Evolutionary conservation across 2,888 invertebrate genomes (phyloP).

Genomic region (Xylota sylvarum): DNA sequence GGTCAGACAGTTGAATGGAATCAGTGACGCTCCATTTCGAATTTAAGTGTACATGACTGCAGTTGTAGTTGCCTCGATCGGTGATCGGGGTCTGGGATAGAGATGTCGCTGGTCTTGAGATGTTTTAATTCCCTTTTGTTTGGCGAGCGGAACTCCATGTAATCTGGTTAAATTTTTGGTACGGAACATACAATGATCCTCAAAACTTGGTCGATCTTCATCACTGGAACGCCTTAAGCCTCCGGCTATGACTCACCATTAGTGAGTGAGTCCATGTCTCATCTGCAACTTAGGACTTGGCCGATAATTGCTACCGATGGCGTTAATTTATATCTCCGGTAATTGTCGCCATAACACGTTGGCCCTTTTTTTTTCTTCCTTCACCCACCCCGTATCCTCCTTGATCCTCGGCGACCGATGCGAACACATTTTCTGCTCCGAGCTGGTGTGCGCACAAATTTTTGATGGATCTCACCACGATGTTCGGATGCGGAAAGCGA

Average conservation of each 20-base stretch:
- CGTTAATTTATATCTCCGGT: constrained; percentile 48
- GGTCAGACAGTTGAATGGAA: constrained; percentile 29
- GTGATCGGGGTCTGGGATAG: not conserved
- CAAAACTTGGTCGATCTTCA: not conserved
- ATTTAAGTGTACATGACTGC: constrained; percentile 12
- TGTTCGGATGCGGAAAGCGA: constrained; percentile 7
- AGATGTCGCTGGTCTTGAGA: constrained; percentile 22
- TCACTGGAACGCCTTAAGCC: not conserved
- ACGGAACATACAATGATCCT: not conserved
- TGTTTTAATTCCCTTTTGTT: constrained; percentile 25
- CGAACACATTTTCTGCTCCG: not conserved
- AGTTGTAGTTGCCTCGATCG: too few relatives aligned
- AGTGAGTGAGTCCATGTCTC: not conserved
- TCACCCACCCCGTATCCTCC: not conserved
- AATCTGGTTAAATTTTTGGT: constrained; percentile 5
- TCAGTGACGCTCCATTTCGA: constrained; percentile 38
- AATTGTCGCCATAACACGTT: constrained; percentile 51
- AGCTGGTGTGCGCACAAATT: not conserved
- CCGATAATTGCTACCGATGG: constrained; percentile 35
- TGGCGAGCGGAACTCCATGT: constrained; percentile 33
- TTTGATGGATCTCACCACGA: constrained; percentile 36
- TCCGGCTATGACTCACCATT: not conserved
- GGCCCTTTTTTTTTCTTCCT: not conserved
- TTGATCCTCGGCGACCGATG: not conserved
- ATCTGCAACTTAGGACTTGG: not conserved